phyloP scores from a whole-genome alignment of 2,797 vertebrate species.

The Urosaurus nigricauda region DNA sequence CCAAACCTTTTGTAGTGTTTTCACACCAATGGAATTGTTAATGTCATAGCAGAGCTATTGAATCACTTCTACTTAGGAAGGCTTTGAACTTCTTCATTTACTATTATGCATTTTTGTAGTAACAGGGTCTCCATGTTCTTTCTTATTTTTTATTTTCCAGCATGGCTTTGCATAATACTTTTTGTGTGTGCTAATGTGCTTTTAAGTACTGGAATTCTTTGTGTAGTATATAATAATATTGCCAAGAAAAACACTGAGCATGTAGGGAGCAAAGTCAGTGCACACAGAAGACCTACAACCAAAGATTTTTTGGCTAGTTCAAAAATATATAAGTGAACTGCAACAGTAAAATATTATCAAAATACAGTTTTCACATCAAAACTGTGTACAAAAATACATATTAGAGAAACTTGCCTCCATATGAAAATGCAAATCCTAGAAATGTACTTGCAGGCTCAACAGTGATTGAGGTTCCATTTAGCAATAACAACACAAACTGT shows the following conservation, averaged over 20 bases:
- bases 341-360: too few species aligned
- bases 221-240: not conserved
- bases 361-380: too few species aligned
- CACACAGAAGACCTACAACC: not conserved
- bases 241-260: not conserved
- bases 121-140: not conserved
- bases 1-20: not conserved
- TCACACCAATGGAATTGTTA: not conserved
- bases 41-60: constrained; percentile 29
- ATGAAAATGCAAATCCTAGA: too few species aligned
- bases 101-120: not conserved
- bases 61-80: not conserved
- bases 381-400: too few species aligned
- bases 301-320: not conserved
- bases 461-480: too few species aligned
- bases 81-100: constrained; percentile 32
- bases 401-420: too few species aligned
- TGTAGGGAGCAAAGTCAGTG: not conserved
- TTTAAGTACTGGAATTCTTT: not conserved
- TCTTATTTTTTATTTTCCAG: constrained; percentile 2
- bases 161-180: not conserved
- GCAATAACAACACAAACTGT: too few species aligned
- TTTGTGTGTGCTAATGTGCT: not conserved
- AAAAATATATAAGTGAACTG: constrained; percentile 1
- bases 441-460: too few species aligned